Percentiles rank a stretch among this genome's conserved stretches.
phyloP scores from a whole-genome alignment of 2,797 vertebrate species.

The Alosa sapidissima region DNA sequence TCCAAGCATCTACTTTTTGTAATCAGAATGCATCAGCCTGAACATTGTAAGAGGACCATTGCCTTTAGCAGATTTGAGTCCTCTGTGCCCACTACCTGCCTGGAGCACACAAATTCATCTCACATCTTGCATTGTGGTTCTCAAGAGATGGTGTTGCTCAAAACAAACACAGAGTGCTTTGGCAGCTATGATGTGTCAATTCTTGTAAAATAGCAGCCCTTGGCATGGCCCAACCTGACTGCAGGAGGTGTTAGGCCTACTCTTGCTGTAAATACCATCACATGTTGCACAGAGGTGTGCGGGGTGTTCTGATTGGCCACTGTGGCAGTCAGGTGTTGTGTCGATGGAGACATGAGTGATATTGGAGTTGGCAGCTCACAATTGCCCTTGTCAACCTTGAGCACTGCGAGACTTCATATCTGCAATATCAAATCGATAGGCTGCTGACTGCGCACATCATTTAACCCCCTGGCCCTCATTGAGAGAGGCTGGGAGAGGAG shows the following conservation, averaged over 20 bases:
- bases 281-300: not conserved
- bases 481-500: slow-evolving; percentile 19
- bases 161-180: not conserved
- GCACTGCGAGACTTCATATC: slow-evolving; percentile 60
- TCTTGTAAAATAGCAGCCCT: not conserved
- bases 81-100: not conserved
- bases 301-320: not conserved
- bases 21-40: not conserved
- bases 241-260: not conserved
- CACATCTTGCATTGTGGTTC: not conserved
- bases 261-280: not conserved
- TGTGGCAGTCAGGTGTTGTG: not conserved
- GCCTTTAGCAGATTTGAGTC: not conserved
- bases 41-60: not conserved
- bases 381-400: slow-evolving; percentile 65
- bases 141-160: not conserved
- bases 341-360: slow-evolving; percentile 42
- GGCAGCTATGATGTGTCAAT: not conserved
- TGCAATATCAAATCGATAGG: slow-evolving; percentile 66
- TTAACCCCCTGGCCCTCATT: slow-evolving; percentile 40
- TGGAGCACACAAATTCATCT: not conserved
- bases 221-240: not conserved
- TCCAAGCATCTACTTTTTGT: not conserved
- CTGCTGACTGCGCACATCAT: slow-evolving; percentile 57
- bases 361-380: slow-evolving; percentile 50